Evolutionary conservation across 2,888 invertebrate species (phyloP).

Genomic region (Deilephila porcellus): DNA sequence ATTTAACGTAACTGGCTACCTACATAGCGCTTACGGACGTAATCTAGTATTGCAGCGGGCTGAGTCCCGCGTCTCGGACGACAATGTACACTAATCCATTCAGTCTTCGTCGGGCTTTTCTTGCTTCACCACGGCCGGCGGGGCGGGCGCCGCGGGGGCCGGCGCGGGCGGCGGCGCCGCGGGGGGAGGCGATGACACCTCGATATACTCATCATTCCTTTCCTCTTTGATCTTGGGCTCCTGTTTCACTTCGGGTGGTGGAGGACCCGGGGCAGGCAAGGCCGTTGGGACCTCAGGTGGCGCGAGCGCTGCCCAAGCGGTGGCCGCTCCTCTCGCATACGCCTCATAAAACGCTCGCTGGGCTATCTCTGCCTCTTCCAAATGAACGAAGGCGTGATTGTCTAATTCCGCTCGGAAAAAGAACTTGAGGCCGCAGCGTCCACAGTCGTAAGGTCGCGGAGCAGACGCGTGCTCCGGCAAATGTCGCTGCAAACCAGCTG

Average conservation of each 20-base stretch:
- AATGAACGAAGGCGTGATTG: constrained; percentile 89
- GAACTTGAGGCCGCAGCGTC: constrained; percentile 92
- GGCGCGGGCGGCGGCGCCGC: constrained; percentile 52
- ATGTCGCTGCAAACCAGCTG: constrained; percentile 92
- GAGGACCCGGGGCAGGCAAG: constrained; percentile 45
- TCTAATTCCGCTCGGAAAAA: constrained; percentile 96
- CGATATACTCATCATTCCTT: constrained; percentile 78
- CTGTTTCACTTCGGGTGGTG: constrained; percentile 62
- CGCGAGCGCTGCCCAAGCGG: constrained; percentile 76
- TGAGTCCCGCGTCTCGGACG: constrained; percentile 72
- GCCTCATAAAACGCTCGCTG: constrained; percentile 80
- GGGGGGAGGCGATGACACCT: constrained; percentile 76
- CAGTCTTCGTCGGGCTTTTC: constrained; percentile 76
- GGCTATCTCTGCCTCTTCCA: constrained; percentile 82
- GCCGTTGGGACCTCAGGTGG: constrained; percentile 59
- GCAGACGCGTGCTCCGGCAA: constrained; percentile 92
- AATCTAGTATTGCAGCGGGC: constrained; percentile 82
- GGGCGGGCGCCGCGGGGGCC: constrained; percentile 48
- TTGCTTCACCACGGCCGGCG: constrained; percentile 67
- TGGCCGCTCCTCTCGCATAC: constrained; percentile 76
- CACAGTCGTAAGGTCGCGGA: constrained; percentile 94
- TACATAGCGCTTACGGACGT: constrained; percentile 75
- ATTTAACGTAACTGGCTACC: constrained; percentile 65
- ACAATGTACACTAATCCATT: constrained; percentile 54
- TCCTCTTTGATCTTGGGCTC: constrained; percentile 80